A percentile compares a stretch with the other conserved stretches of the same genome.
Evolutionary conservation across 2,888 invertebrate genomes (phyloP).

Genomic region (Agriopis marginaria): DNA sequence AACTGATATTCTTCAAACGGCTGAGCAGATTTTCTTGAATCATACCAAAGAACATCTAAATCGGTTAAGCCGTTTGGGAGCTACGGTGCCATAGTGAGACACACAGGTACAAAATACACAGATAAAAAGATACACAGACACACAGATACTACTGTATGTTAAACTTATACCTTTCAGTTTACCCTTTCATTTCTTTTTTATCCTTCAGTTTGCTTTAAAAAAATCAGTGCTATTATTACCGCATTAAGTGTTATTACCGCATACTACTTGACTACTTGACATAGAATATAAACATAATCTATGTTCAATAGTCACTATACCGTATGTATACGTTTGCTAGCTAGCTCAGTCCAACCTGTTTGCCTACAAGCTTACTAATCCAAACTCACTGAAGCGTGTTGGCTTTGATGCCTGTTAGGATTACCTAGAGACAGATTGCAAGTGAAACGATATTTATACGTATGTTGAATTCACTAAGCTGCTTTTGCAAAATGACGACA

Average conservation of each 20-base stretch:
- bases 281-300: not conserved
- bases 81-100: no score
- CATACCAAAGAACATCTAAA: no score
- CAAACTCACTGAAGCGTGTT: conserved; percentile 30
- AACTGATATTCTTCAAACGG: no score
- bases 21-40: no score
- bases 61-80: no score
- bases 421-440: conserved; percentile 8
- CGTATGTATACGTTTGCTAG: not conserved
- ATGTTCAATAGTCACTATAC: not conserved
- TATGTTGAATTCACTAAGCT: conserved; percentile 7
- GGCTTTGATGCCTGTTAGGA: conserved; percentile 27
- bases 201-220: no score
- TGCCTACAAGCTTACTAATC: conserved; percentile 33
- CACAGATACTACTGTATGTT: no score
- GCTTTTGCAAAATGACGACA: not conserved
- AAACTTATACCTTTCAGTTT: no score
- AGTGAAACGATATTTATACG: conserved; percentile 1
- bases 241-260: not conserved
- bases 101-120: no score
- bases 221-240: no score
- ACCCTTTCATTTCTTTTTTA: no score
- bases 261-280: not conserved
- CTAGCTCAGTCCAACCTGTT: conserved; percentile 18
- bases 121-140: no score